Conservation (phyloP, 2,888 invertebrate genomes). For the Sinopyrophorus schimmeli region DNA sequence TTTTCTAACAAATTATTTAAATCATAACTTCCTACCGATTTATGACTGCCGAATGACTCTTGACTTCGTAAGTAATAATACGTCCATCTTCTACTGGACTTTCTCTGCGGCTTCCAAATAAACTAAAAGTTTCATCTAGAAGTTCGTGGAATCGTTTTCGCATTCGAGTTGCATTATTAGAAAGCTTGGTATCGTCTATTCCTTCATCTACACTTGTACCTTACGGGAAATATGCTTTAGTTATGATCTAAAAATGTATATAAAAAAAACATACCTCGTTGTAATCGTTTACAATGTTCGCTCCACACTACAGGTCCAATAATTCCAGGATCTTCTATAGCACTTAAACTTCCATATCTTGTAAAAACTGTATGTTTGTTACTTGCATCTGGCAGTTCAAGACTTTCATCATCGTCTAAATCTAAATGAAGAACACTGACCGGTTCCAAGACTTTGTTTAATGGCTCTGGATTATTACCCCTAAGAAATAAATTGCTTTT, state of each 20-base stretch:
- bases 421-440: conserved; percentile 75
- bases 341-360: conserved; percentile 73
- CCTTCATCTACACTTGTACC: conserved; percentile 51
- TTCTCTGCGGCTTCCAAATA: conserved; percentile 69
- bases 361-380: conserved; percentile 48
- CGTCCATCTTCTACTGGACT: conserved; percentile 52
- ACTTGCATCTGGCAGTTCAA: conserved; percentile 32
- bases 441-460: conserved; percentile 78
- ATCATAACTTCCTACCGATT: conserved; percentile 41
- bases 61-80: conserved; percentile 47
- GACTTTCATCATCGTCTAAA: conserved; percentile 51
- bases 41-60: conserved; percentile 50
- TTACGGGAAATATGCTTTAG: conserved; percentile 27
- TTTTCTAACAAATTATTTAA: no score
- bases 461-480: conserved; percentile 74
- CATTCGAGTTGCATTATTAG: conserved; percentile 65
- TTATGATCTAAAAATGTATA: not conserved
- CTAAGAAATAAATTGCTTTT: conserved; percentile 48
- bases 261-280: conserved; percentile 55
- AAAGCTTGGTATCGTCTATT: conserved; percentile 49
- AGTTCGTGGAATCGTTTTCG: conserved; percentile 75
- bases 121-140: conserved; percentile 77
- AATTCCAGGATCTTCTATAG: conserved; percentile 74
- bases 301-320: conserved; percentile 85
- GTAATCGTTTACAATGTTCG: conserved; percentile 71